Base-by-base conservation (phyloP, 2,113 vertebrate species). In the Brienomyrus brachyistius region DNA sequence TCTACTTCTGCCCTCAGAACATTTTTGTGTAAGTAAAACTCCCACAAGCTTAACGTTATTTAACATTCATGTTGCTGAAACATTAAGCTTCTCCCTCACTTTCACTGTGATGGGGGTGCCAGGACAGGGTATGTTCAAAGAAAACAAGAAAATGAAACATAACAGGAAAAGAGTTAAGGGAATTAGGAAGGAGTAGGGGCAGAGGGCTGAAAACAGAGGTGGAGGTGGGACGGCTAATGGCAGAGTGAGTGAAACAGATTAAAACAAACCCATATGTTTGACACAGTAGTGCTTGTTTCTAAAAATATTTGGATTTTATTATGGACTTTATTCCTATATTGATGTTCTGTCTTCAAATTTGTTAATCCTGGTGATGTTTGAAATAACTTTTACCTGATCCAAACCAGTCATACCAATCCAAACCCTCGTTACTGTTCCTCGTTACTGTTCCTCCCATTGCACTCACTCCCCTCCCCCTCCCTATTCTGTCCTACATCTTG, bases 51-150 rank as follows among this genome's bases (percentile, higher is more conserved):
- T 13, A 95, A 94, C 94, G 94, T 93, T 88, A 92, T 91, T 86
- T 94, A 94, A 95, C 94, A 92, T 95, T 93, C 89, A 45, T 54
- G 90, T 56, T 50, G 51, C 86, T 62, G 56, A 89, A 43, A 86
- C 27, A 13, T 0, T 0, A 47, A 83, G 89, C 35, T 77, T 86
- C 70, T 80, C 74, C n/a, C 27, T 19, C 35, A 43, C 31, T n/a
- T 17, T 56, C 45, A 43, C 21, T 27, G 48, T 51, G n/a, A 35
- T 35, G 9, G 70, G n/a, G 10, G n/a, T 11, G 70, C 70, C n/a
- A 15, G 31, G 11, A 35, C 31, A 15, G 10, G 5, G 5, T 74
- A 35, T 13, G 70, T 27, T 35, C 31, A 51, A 51, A 51, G 45
- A 31, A 51, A 51, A 86, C 40, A n/a, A 40, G 43, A 62, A 10